phyloP scores from a whole-genome alignment of 2,888 invertebrate genomes.

The Noctuana brunneofusca region DNA sequence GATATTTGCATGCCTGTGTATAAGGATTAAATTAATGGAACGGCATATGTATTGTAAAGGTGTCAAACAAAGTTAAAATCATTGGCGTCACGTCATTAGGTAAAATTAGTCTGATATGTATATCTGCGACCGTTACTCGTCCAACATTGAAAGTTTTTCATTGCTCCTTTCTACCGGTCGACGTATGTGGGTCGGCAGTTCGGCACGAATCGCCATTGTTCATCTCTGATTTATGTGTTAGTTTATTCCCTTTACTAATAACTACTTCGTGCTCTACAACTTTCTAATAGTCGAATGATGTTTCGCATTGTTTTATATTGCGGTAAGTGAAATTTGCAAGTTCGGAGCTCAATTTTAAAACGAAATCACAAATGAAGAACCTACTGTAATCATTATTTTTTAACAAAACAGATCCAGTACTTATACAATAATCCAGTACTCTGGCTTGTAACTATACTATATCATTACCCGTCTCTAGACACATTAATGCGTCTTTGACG shows the following conservation, averaged over 20 bases:
- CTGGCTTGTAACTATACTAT: too few relatives aligned
- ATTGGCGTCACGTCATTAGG: conserved; percentile 29
- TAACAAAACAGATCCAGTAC: too few relatives aligned
- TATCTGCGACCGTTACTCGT: conserved; percentile 58
- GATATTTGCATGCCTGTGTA: conserved; percentile 6
- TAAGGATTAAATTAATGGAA: background rate
- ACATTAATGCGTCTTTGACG: background rate
- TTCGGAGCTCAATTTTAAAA: background rate
- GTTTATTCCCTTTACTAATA: conserved; percentile 40
- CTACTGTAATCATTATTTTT: too few relatives aligned
- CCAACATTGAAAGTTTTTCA: conserved; percentile 59
- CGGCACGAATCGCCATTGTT: conserved; percentile 65
- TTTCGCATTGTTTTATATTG: conserved; percentile 22
- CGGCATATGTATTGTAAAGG: background rate
- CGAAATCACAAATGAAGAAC: too few relatives aligned
- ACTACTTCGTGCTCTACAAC: conserved; percentile 33
- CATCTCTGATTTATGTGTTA: conserved; percentile 54
- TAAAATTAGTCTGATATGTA: conserved; percentile 53
- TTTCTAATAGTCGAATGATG: conserved; percentile 25
- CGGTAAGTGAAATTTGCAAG: background rate
- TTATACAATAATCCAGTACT: too few relatives aligned
- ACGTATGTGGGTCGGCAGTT: conserved; percentile 69
- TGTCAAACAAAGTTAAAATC: conserved; percentile 23
- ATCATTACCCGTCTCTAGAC: background rate
- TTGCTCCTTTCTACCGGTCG: conserved; percentile 54